Evolutionary conservation across 2,888 invertebrate species (phyloP).

Genomic region (Drosophila mayaguana): DNA sequence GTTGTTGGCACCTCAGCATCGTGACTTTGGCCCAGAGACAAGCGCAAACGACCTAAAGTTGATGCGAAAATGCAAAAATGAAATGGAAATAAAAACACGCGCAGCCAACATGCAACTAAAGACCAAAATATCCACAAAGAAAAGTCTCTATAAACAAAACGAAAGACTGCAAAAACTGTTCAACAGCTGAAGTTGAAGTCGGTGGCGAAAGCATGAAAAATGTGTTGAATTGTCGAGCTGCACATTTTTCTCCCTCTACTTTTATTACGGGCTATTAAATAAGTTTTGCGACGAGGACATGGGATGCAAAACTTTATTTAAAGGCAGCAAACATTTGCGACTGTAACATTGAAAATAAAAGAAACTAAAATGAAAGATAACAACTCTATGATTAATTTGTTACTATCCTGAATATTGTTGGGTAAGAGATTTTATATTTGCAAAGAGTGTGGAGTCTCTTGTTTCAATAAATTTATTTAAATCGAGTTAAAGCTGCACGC

Average conservation of each 20-base stretch:
- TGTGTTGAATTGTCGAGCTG: conserved; percentile 50
- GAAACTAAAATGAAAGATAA: too few relatives aligned
- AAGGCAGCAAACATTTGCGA: neutral
- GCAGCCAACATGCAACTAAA: conserved; percentile 52
- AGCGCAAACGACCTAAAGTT: conserved; percentile 24
- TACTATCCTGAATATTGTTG: too few relatives aligned
- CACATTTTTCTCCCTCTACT: conserved; percentile 2
- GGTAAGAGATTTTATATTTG: too few relatives aligned
- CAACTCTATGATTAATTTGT: too few relatives aligned
- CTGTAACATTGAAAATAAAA: neutral
- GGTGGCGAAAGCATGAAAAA: conserved; percentile 31
- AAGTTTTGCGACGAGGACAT: neutral
- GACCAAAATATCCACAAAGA: conserved; percentile 45
- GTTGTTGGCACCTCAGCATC: conserved; percentile 36
- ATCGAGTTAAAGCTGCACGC: too few relatives aligned
- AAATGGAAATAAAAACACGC: conserved; percentile 14
- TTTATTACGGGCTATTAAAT: too few relatives aligned
- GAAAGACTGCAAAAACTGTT: conserved; percentile 29
- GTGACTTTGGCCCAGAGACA: conserved; percentile 59
- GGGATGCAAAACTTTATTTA: neutral
- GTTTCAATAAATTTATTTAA: too few relatives aligned
- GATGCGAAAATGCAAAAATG: conserved; percentile 6
- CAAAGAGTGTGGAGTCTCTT: too few relatives aligned
- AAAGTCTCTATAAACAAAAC: conserved; percentile 56
- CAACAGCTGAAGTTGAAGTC: conserved; percentile 39